Evolutionary conservation across 1,140 invertebrate species (phyloP).

Genomic region (Melitaea cinxia): DNA sequence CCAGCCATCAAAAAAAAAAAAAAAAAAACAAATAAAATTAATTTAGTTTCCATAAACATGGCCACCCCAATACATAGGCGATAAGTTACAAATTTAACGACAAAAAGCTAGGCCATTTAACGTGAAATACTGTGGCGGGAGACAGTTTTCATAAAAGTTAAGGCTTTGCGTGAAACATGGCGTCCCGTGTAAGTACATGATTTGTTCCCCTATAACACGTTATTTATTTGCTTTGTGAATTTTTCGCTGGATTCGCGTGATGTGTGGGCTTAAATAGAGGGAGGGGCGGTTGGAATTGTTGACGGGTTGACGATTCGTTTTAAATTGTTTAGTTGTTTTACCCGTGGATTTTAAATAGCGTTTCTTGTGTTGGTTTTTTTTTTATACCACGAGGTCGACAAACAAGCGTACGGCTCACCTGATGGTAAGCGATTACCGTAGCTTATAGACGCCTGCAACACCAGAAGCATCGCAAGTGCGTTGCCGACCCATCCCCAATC

Average conservation of each 20-base stretch:
- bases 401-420: no score
- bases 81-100: slow-evolving; percentile 74
- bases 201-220: slow-evolving; percentile 40
- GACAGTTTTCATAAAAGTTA: slow-evolving; percentile 68
- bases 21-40: background rate
- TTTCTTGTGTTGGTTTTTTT: no score
- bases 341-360: no score
- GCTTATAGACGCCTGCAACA: no score
- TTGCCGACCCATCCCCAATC: no score
- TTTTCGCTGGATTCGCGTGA: slow-evolving; percentile 21
- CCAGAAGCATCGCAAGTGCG: no score
- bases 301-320: no score
- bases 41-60: background rate
- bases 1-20: no score
- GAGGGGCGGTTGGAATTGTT: no score
- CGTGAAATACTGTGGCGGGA: slow-evolving; percentile 63
- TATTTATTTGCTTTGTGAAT: slow-evolving; percentile 35
- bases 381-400: no score
- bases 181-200: slow-evolving; percentile 46
- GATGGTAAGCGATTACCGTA: no score
- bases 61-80: slow-evolving; percentile 38
- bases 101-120: slow-evolving; percentile 73
- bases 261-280: background rate
- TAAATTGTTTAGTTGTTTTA: no score
- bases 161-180: slow-evolving; percentile 50